phyloP scores from a whole-genome alignment of 2,113 vertebrate genomes.

The Synchiropus splendidus region DNA sequence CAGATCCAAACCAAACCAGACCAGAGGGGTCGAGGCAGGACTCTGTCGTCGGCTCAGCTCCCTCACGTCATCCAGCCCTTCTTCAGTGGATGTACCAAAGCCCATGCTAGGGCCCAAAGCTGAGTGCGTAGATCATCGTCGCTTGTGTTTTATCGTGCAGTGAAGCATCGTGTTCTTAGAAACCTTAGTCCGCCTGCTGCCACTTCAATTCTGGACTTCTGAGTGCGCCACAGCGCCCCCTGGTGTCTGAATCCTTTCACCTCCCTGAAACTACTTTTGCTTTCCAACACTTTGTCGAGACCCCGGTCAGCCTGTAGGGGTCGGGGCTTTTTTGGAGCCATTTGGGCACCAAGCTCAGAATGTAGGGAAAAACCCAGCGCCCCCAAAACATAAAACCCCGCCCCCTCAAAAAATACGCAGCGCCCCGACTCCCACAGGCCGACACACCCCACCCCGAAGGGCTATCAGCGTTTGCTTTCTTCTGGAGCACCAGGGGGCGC shows the following conservation, averaged over 20 bases:
- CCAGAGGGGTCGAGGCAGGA: constrained; percentile 37
- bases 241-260: too few relatives aligned
- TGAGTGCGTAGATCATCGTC: constrained; percentile 1
- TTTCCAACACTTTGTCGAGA: too few relatives aligned
- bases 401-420: constrained; percentile 34
- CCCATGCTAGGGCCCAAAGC: constrained; percentile 23
- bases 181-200: too few relatives aligned
- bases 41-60: constrained; percentile 8
- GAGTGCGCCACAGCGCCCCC: too few relatives aligned
- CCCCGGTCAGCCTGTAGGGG: constrained; percentile 51
- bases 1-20: constrained; percentile 50
- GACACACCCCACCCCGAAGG: constrained; percentile 54
- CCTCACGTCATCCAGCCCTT: constrained; percentile 30
- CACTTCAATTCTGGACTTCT: too few relatives aligned
- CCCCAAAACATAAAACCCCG: constrained; percentile 8
- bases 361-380: constrained; percentile 65
- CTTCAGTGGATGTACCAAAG: constrained; percentile 45
- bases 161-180: not conserved
- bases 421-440: constrained; percentile 66
- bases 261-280: too few relatives aligned
- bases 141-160: constrained; percentile 12
- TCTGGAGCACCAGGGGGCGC: constrained; percentile 29
- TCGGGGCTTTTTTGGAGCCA: constrained; percentile 67
- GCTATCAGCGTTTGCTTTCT: constrained; percentile 58
- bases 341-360: constrained; percentile 65